Evolutionary conservation across 2,797 vertebrate genomes (phyloP), one percentile per base, ranked within the genome.

Genomic region (Podarcis siculus): DNA sequence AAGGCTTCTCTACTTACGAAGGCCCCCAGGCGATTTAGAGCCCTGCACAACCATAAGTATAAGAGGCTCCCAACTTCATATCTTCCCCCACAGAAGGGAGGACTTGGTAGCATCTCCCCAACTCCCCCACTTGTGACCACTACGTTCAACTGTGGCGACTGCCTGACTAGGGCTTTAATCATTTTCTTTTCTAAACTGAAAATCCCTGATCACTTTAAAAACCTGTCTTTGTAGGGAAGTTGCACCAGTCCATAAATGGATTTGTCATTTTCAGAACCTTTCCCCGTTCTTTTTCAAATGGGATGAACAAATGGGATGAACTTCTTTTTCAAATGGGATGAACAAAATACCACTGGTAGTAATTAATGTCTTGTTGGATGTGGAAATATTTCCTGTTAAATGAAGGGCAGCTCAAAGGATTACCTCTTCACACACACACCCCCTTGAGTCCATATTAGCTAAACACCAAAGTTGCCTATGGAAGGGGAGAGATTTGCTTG

Each of bases 391-490:
- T 73, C 19, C 19, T 81, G 7, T 27, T 25, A 82, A 81, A 32
- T 17, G 55, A 64, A 55, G 19, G 30, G n/a, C 23, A 86, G 37
- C 19, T 39, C 37, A 12, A 19, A 27, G 25, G 64, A 15, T 66
- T 27, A 23, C 15, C 3, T 72, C 45, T 66, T 61, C 55, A n/a
- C 21, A 6, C 67, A 8, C 39, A 35, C 79, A 66, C 32, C 13
- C 49, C 17, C 76, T 17, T 64, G 10, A 78, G 25, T 73, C 86
- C 87, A 81, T 66, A 27, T 69, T 86, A 55, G 81, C 79, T 86
- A 69, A 92, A 55, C 79, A 89, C 10, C 10, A 55, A 83, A 55
- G 45, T 58, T 75, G 35, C 21, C 39, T 82, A 30, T 67, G 79
- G 30, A 10, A 32, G 61, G 83, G 27, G 21, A 75, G 75, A 8